A percentile compares a stretch with the other conserved stretches of the same genome.
These are phyloP conservation scores for Chitala chitala DNA, from an alignment of 2,113 vertebrate species.

Conservation along the genomic window DNA sequence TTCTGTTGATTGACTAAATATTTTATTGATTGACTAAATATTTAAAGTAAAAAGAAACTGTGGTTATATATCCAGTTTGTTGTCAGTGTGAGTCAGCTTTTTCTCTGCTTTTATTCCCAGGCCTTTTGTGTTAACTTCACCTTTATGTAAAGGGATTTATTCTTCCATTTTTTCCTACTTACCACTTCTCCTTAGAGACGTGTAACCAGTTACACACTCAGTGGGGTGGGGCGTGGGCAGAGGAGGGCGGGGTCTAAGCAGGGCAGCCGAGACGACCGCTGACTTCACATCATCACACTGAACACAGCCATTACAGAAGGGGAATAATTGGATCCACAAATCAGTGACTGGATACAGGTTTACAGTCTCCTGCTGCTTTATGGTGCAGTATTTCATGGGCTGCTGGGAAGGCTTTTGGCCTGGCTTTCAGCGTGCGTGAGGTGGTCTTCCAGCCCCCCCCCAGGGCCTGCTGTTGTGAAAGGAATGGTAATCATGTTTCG, in stretches of 20 bases:
- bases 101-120: constrained; percentile 6
- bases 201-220: background rate
- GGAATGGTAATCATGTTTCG: constrained; percentile 5
- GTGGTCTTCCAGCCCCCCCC: background rate
- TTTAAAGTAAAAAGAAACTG: constrained; percentile 1
- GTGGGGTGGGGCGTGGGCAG: background rate
- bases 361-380: constrained; percentile 51
- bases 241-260: constrained; percentile 34
- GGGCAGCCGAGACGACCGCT: constrained; percentile 31
- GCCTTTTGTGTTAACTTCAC: background rate
- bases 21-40: background rate
- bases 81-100: background rate
- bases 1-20: constrained; percentile 12
- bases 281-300: constrained; percentile 55
- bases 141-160: background rate
- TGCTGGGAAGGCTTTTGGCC: constrained; percentile 44
- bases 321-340: constrained; percentile 66
- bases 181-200: background rate
- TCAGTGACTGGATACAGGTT: constrained; percentile 56
- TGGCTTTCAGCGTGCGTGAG: constrained; percentile 30
- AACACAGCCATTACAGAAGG: constrained; percentile 56
- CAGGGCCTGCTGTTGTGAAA: constrained; percentile 2
- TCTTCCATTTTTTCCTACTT: background rate
- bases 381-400: constrained; percentile 50
- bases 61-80: background rate